Evolutionary conservation across 1,140 invertebrate genomes (phyloP).

Genomic region (Cheumatopsyche charites): DNA sequence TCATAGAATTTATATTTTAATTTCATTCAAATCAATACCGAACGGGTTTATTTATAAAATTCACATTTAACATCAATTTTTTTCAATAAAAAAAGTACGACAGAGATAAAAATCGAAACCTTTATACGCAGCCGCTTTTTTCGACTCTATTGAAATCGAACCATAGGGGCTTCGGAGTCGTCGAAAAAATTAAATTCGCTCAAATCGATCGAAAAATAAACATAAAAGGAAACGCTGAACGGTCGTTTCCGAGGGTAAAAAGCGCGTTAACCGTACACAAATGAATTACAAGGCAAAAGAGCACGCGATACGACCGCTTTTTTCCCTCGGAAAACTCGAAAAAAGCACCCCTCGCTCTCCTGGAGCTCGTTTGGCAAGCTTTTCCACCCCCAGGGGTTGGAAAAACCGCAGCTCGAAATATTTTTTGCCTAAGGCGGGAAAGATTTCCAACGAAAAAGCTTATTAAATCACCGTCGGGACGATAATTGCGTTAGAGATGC

Average conservation of each 20-base stretch:
- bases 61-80: too few species aligned
- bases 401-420: conserved; percentile 45
- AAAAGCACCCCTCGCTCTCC: conserved; percentile 37
- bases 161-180: too few species aligned
- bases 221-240: too few species aligned
- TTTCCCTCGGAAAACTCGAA: conserved; percentile 19
- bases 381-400: conserved; percentile 21
- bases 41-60: too few species aligned
- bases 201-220: too few species aligned
- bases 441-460: conserved; percentile 51
- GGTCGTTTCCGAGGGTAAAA: neutral
- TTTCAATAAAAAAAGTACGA: too few species aligned
- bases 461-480: conserved; percentile 52
- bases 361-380: conserved; percentile 32
- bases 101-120: too few species aligned
- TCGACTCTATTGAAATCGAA: too few species aligned
- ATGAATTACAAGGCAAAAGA: conserved; percentile 36
- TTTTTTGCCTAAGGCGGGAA: conserved; percentile 44
- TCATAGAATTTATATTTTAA: too few species aligned
- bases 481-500: conserved; percentile 48
- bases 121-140: too few species aligned
- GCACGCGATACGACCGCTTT: conserved; percentile 14
- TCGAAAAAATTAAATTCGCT: too few species aligned
- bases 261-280: conserved; percentile 26
- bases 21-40: too few species aligned